Base-by-base conservation (phyloP, 2,797 vertebrate species). In the Sibirionetta formosa region DNA sequence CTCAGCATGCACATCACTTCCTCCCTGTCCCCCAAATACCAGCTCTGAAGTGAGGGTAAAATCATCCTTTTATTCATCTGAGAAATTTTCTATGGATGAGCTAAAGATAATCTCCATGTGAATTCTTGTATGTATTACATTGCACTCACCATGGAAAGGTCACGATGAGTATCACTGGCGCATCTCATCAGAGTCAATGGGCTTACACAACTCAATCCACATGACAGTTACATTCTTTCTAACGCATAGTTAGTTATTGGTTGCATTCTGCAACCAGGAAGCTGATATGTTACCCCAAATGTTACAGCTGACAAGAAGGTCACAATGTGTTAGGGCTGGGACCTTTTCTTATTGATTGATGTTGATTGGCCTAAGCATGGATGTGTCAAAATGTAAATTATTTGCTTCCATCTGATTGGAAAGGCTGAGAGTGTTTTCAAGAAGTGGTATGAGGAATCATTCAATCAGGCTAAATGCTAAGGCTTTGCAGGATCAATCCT, bases 71-170 rank as follows among this genome's bases (percentile, higher is more conserved):
- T 85, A 58, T 82, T 86, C 68, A 18, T 68, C 44, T 71, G 53
- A 65, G 64, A 89, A 78, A 58, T 92, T 80, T 46, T 68, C 44
- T 75, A 22, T 83, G 57, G 20, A 29, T 88, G 50, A 80, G 33
- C 75, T 73, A 19, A 82, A 86, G 72, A 40, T 89, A 88, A 90
- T 94, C 61, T 88, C 44, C 46, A 8, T 77, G 33, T 73, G 73
- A 84, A 77, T 92, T 65, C 31, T 90, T 72, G 81, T 38, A 57
- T 27, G 3, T 92, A 65, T 82, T 89, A 6, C 16, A 38, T 76
- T 78, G 76, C 51, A 33, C 33, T 96, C 29, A 26, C 42, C n/a
- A 14, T 75, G 65, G 66, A 92, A 96, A 85, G 82, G 56, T 91
- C 78, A 85, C 8, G 40, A 36, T 33, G 24, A 13, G 31, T 81